Base-by-base conservation (phyloP, 2,888 invertebrate genomes). In the Tenthredo livida region DNA sequence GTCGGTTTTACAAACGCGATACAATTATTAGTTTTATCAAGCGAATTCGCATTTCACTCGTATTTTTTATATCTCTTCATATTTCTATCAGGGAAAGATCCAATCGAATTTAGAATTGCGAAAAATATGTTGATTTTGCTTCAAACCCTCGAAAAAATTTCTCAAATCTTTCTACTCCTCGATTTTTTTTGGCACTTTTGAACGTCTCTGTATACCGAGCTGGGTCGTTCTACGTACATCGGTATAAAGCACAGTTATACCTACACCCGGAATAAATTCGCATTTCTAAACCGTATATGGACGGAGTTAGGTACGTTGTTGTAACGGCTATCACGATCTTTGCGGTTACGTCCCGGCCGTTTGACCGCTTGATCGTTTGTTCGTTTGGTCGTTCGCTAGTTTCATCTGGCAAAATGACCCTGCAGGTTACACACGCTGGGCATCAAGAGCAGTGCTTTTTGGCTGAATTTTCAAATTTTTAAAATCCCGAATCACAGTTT, bases 271-370 rank as follows among this genome's bases (percentile, higher is more conserved):
- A 43, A 43, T 73, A 43, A 73, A 73, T 73, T 73, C 72, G 72
- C 72, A 21, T 73, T 73, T 73, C 3, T 9, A 29, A 73, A 43
- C 72, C 72, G 37, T 37, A 33, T 37, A 70, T 70, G 70, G 17
- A 70, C 2, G 37, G 33, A 70, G 15, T 25, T 47, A 37, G 12
- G 15, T 75, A 43, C 47, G 50, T 54, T 25, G 77, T 77, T 77
- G 29, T 77, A 40, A 77, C 77, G 50, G 77, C 77, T 77, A 61
- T 80, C 80, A 80, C 50, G 61, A 80, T 61, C 80, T 80, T 80
- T 21, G 61, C 40, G 58, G 80, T 80, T 37, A 21, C 58, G 40
- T 80, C 58, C 37, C 58, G 21, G 80, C 80, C 80, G 25, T 80
- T 80, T 40, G 80, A 61, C 80, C 61, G 40, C 58, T 58, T 61